phyloP scores from a whole-genome alignment of 2,113 vertebrate species.

The Edolisoma coerulescens region DNA sequence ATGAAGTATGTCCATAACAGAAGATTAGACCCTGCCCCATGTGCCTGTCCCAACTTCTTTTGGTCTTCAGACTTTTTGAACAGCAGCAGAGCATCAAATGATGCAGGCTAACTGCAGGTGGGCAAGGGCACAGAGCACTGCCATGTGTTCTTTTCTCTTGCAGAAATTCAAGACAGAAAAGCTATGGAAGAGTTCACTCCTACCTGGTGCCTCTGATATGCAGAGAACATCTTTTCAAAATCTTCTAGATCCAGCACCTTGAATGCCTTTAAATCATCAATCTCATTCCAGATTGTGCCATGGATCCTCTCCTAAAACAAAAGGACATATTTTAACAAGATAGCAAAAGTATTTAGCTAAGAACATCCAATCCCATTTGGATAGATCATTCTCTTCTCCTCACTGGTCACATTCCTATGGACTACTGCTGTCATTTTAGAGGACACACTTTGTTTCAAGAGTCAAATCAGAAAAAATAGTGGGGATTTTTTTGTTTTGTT shows the following conservation, averaged over 20 bases:
- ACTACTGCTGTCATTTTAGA: background rate
- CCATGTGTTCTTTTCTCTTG: background rate
- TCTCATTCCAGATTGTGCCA: conserved; percentile 92
- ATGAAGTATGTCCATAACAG: background rate
- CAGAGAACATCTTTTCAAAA: conserved; percentile 98
- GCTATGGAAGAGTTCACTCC: background rate
- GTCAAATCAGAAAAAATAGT: background rate
- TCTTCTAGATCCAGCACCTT: conserved; percentile 91
- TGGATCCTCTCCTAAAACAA: conserved; percentile 84
- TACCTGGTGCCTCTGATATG: conserved; percentile 92
- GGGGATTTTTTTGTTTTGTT: background rate
- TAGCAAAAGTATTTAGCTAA: background rate
- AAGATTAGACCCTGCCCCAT: background rate
- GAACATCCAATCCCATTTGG: background rate
- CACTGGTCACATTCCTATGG: background rate
- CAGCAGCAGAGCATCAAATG: background rate
- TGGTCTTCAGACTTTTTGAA: background rate
- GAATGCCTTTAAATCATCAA: conserved; percentile 91
- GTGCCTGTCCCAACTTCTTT: background rate
- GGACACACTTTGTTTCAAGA: background rate
- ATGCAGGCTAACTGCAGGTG: background rate
- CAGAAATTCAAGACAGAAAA: background rate
- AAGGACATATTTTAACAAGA: background rate
- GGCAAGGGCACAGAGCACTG: background rate
- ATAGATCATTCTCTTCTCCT: background rate